These are phyloP conservation scores for Psix sp. DNA, from an alignment of 1,140 invertebrate genomes.

Conservation along the genomic window DNA sequence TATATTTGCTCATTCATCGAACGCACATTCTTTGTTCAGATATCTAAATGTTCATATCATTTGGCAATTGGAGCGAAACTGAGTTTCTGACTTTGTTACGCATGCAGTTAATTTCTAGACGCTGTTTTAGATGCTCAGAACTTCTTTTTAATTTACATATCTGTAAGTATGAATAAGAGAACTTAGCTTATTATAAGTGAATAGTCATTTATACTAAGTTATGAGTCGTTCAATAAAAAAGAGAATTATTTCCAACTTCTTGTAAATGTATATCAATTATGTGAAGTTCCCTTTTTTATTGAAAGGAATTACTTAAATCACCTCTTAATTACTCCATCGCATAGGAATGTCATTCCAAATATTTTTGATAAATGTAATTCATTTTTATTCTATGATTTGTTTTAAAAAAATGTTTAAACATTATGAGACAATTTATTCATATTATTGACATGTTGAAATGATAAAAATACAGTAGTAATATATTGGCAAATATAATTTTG, in stretches of 20 bases:
- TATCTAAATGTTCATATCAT: slow-evolving; percentile 68
- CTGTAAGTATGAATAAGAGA: too few relatives aligned
- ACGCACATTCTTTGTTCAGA: slow-evolving; percentile 33
- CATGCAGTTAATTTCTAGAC: background rate
- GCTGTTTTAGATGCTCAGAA: too few relatives aligned
- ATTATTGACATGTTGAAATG: slow-evolving; percentile 21
- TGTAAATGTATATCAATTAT: too few relatives aligned
- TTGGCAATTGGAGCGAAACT: slow-evolving; percentile 67
- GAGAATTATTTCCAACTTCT: too few relatives aligned
- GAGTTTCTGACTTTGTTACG: slow-evolving; percentile 29
- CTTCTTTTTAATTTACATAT: too few relatives aligned
- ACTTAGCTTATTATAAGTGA: too few relatives aligned
- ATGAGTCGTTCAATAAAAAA: too few relatives aligned
- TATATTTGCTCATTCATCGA: slow-evolving; percentile 63
- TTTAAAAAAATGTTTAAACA: background rate
- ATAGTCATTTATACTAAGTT: too few relatives aligned
- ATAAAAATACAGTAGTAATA: slow-evolving; percentile 41
- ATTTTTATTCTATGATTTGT: background rate
- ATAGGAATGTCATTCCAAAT: too few relatives aligned
- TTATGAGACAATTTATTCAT: slow-evolving; percentile 19
- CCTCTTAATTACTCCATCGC: too few relatives aligned
- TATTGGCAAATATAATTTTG: slow-evolving; percentile 61
- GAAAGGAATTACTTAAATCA: too few relatives aligned
- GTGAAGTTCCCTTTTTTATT: too few relatives aligned
- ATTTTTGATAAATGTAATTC: slow-evolving; percentile 14